Evolutionary conservation across 92 coral and sea anemone species (phyloP).

Genomic region (Virgularia gustaviana): DNA sequence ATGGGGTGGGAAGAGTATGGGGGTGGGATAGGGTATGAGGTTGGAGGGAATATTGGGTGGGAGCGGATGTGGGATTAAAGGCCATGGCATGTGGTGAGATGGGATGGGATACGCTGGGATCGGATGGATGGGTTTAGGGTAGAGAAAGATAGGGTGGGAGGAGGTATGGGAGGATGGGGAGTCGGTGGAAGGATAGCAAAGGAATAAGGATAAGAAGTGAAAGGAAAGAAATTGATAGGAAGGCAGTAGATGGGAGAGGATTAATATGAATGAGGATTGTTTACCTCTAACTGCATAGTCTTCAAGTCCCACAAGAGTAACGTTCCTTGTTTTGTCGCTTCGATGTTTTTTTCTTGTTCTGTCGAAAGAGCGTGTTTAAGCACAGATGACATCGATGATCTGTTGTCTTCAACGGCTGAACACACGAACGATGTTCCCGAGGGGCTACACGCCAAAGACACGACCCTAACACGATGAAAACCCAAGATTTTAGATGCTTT

Average conservation of each 20-base stretch:
- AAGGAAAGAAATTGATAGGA: neutral
- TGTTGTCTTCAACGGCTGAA: conserved; percentile 65
- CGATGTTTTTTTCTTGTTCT: conserved; percentile 18
- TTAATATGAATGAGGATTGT: neutral
- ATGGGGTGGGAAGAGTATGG: too few relatives aligned
- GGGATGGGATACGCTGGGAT: too few relatives aligned
- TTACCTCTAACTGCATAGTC: conserved; percentile 78
- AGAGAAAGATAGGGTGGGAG: too few relatives aligned
- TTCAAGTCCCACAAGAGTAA: conserved; percentile 94
- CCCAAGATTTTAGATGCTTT: neutral
- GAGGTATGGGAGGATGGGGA: too few relatives aligned
- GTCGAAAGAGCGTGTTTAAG: conserved; percentile 32
- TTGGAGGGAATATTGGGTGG: too few relatives aligned
- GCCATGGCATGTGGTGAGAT: too few relatives aligned
- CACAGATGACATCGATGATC: conserved; percentile 43
- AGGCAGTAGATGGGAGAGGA: neutral
- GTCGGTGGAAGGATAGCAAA: too few relatives aligned
- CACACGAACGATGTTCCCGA: conserved; percentile 83
- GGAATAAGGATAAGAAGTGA: too few relatives aligned
- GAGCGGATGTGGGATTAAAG: too few relatives aligned
- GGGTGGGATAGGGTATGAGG: too few relatives aligned
- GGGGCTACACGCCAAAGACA: conserved; percentile 91
- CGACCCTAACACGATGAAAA: conserved; percentile 58
- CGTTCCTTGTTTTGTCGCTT: conserved; percentile 46
- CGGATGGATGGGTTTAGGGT: too few relatives aligned